A percentile compares a stretch with the other conserved stretches of the same genome.
Evolutionary conservation across 2,888 invertebrate genomes (phyloP).

Genomic region (Lycocerus yunnanus): DNA sequence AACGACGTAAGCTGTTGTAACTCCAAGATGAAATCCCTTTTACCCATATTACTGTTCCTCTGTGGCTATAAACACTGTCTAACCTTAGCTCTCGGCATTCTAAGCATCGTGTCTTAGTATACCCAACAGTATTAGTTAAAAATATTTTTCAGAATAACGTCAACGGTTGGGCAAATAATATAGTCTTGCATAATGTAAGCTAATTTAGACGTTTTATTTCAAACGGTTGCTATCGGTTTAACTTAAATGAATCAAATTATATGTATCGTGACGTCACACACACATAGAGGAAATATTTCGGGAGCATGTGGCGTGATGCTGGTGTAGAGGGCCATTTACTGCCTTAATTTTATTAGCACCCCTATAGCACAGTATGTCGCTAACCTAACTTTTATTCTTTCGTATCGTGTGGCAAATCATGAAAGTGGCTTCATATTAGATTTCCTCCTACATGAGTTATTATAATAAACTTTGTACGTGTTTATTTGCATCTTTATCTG

Average conservation of each 20-base stretch:
- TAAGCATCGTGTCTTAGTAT: conserved; percentile 2
- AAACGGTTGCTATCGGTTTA: conserved; percentile 12
- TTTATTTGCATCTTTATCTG: background rate
- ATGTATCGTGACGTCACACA: conserved; percentile 34
- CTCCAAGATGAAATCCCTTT: conserved; percentile 32
- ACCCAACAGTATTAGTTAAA: background rate
- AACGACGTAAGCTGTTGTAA: conserved; percentile 17
- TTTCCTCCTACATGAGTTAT: conserved; percentile 22
- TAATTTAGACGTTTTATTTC: conserved; percentile 25
- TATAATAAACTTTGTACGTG: conserved; percentile 9
- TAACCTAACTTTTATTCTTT: conserved; percentile 32
- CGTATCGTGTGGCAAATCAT: conserved; percentile 30
- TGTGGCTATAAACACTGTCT: conserved; percentile 35
- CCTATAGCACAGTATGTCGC: conserved; percentile 40
- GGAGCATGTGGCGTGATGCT: conserved; percentile 53
- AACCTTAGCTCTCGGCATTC: conserved; percentile 20
- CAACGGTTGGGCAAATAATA: background rate
- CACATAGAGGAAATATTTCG: conserved; percentile 28
- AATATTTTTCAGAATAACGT: background rate
- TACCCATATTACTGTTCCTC: conserved; percentile 34
- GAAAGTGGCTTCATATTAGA: conserved; percentile 30
- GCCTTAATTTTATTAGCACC: conserved; percentile 55
- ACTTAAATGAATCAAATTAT: conserved; percentile 24
- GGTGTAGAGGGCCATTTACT: conserved; percentile 52
- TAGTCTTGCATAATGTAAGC: conserved; percentile 7